These are phyloP conservation scores for Proales similis DNA, from an alignment of 1,140 invertebrate species.

Conservation along the genomic window DNA sequence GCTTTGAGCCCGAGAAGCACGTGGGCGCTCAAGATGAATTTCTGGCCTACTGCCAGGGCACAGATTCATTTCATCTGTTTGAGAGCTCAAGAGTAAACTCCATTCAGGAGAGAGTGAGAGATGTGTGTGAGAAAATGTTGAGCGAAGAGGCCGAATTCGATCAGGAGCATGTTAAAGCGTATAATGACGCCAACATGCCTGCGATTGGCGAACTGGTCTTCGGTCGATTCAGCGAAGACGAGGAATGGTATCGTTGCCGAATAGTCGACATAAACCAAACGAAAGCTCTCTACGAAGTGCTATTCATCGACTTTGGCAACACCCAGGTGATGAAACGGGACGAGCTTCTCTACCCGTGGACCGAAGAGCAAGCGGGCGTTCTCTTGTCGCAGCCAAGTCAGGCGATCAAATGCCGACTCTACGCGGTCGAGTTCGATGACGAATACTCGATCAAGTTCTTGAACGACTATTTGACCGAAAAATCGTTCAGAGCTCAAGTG, in stretches of 20 bases:
- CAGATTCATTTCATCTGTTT: slow-evolving; percentile 10
- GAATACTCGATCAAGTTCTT: too few species aligned
- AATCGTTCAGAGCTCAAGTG: too few species aligned
- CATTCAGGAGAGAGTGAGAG: background rate
- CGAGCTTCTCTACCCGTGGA: slow-evolving; percentile 8
- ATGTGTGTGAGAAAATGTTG: slow-evolving; percentile 11
- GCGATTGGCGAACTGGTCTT: slow-evolving; percentile 4
- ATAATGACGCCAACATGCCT: background rate
- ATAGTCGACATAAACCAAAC: slow-evolving; percentile 2
- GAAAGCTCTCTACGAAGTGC: background rate
- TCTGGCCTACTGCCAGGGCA: slow-evolving; percentile 7
- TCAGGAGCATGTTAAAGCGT: too few species aligned
- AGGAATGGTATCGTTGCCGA: slow-evolving; percentile 13
- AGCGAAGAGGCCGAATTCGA: background rate
- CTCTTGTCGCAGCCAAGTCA: background rate
- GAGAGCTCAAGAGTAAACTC: background rate
- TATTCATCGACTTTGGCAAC: slow-evolving; percentile 33
- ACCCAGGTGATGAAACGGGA: background rate
- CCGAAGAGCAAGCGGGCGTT: background rate
- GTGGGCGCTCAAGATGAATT: background rate
- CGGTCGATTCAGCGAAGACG: slow-evolving; percentile 7
- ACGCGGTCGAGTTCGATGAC: too few species aligned
- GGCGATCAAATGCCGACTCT: slow-evolving; percentile 1
- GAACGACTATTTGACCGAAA: too few species aligned
- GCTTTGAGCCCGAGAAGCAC: too few species aligned